phyloP scores from a whole-genome alignment of 2,113 vertebrate genomes.

The Accipiter virgatus region DNA sequence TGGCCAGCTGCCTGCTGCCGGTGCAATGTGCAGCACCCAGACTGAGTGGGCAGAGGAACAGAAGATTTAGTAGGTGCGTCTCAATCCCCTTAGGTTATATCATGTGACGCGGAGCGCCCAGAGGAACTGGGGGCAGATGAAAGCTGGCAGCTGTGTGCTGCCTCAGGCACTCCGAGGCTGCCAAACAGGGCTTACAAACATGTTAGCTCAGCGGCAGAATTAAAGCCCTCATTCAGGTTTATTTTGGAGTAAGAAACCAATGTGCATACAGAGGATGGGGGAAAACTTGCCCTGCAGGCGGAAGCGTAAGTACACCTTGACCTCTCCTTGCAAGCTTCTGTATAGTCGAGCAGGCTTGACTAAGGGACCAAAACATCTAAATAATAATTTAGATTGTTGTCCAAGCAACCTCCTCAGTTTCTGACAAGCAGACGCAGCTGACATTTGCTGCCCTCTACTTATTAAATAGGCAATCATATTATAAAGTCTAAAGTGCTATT shows the following conservation, averaged over 20 bases:
- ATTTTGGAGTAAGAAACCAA: background rate
- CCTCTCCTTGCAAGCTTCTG: background rate
- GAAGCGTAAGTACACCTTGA: constrained; percentile 23
- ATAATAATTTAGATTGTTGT: background rate
- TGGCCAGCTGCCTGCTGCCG: constrained; percentile 29
- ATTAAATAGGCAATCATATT: constrained; percentile 23
- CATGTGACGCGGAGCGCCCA: constrained; percentile 24
- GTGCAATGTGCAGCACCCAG: background rate
- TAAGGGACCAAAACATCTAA: background rate
- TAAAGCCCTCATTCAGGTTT: constrained; percentile 22
- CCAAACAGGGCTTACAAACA: constrained; percentile 54
- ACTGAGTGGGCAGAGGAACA: constrained; percentile 32
- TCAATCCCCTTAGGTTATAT: background rate
- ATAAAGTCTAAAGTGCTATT: background rate
- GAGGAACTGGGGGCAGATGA: constrained; percentile 62
- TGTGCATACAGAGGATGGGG: background rate
- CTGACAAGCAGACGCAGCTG: constrained; percentile 12
- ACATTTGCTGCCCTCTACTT: constrained; percentile 57
- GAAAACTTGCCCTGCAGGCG: constrained; percentile 9
- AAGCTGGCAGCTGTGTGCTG: constrained; percentile 64
- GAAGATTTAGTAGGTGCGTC: constrained; percentile 12
- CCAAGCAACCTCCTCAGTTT: background rate
- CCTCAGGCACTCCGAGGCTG: constrained; percentile 19
- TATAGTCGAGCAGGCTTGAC: background rate
- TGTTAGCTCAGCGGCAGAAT: constrained; percentile 32